Percentiles rank a stretch among this genome's conserved stretches.
Conservation (phyloP, 2,113 vertebrate species). For the Haemorhous mexicanus region DNA sequence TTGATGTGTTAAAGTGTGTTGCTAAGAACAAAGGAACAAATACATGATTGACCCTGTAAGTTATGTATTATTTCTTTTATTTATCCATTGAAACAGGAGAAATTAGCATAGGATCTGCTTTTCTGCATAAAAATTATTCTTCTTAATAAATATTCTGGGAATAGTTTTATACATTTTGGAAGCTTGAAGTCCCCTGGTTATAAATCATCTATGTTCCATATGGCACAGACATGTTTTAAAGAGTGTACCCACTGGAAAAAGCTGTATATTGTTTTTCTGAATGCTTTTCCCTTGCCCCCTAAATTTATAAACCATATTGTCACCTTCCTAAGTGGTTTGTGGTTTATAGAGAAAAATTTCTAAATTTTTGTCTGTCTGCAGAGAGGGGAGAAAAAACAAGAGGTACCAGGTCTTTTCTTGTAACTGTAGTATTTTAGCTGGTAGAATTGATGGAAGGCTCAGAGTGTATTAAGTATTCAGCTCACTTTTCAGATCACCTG, state of each 20-base stretch:
- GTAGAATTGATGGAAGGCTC: background rate
- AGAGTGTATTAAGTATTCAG: background rate
- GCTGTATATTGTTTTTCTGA: constrained; percentile 45
- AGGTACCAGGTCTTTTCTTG: background rate
- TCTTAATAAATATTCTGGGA: constrained; percentile 49
- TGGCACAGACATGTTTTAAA: constrained; percentile 16
- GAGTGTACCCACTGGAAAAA: constrained; percentile 16
- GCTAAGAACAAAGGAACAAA: background rate
- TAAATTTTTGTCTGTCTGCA: background rate
- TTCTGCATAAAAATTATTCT: background rate
- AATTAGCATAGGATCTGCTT: background rate
- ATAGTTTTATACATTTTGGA: constrained; percentile 27
- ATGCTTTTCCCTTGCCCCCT: constrained; percentile 26
- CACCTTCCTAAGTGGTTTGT: constrained; percentile 17
- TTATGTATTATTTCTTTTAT: background rate
- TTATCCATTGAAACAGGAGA: background rate
- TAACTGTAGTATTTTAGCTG: background rate
- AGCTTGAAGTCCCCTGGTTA: constrained; percentile 5
- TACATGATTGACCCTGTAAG: background rate
- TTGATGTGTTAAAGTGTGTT: background rate
- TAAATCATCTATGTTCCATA: constrained; percentile 44
- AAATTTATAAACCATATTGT: constrained; percentile 61
- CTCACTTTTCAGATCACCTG: background rate
- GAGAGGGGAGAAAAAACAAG: background rate
- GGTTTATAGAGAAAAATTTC: constrained; percentile 17